phyloP scores from a whole-genome alignment of 2,113 vertebrate species.

The Anoura caudifer region DNA sequence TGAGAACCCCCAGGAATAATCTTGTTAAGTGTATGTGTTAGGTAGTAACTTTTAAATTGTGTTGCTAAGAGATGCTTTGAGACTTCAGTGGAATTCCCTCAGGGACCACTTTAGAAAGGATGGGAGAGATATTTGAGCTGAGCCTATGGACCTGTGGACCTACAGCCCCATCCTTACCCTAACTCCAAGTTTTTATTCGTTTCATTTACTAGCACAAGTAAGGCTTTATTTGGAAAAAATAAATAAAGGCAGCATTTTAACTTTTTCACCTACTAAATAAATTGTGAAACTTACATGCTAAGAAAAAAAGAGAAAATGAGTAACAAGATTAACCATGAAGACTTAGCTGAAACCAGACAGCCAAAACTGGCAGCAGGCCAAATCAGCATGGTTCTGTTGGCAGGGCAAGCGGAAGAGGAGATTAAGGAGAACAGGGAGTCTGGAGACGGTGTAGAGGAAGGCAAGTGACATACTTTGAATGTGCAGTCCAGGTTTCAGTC shows the following conservation, averaged over 20 bases:
- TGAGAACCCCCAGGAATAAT: constrained; percentile 3
- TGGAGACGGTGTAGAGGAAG: neutral
- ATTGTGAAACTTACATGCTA: constrained; percentile 44
- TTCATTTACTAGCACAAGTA: constrained; percentile 2
- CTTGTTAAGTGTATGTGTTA: neutral
- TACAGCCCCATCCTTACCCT: neutral
- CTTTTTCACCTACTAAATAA: neutral
- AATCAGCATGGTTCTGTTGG: neutral
- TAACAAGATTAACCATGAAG: constrained; percentile 51
- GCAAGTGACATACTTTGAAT: neutral
- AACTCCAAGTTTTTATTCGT: neutral
- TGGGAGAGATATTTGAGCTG: neutral
- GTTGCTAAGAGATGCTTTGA: constrained; percentile 54
- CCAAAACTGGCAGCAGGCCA: constrained; percentile 4
- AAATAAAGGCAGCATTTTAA: neutral
- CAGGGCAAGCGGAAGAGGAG: neutral
- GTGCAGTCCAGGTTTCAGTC: neutral
- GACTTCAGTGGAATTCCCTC: constrained; percentile 8
- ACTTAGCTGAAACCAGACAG: constrained; percentile 4
- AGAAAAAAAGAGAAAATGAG: constrained; percentile 18
- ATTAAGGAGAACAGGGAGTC: neutral
- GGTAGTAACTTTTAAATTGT: constrained; percentile 36
- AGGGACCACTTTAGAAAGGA: constrained; percentile 35
- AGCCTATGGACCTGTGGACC: neutral
- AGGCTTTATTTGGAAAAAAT: constrained; percentile 35